Conservation (phyloP, 2,797 vertebrate genomes). For the Brachyrhaphis roseni region DNA sequence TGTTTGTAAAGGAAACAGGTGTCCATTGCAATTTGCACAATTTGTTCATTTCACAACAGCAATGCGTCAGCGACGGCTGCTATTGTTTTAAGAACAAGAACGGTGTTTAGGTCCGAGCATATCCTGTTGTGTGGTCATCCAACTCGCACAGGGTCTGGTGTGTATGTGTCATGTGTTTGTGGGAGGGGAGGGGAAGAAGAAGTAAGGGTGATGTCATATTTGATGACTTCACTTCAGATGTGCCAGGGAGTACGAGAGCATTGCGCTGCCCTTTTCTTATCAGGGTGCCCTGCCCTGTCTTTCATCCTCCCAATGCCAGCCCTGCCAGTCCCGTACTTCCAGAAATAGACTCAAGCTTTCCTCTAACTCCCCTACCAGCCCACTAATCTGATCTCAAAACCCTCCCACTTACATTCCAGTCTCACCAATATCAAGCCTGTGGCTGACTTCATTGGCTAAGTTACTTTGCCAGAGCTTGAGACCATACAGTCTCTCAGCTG, state of each 20-base stretch:
- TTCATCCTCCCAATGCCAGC: slow-evolving; percentile 42
- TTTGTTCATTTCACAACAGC: slow-evolving; percentile 22
- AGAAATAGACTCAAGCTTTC: slow-evolving; percentile 59
- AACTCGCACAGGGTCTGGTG: slow-evolving; percentile 8
- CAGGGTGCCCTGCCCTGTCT: slow-evolving; percentile 27
- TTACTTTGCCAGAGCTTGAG: slow-evolving; percentile 53
- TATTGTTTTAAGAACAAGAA: slow-evolving; percentile 23
- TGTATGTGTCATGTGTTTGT: slow-evolving; percentile 35
- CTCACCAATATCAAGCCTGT: slow-evolving; percentile 46
- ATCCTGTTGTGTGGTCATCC: slow-evolving; percentile 34
- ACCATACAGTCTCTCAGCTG: slow-evolving; percentile 26
- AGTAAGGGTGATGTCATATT: slow-evolving; percentile 72
- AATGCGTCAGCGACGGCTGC: slow-evolving; percentile 20
- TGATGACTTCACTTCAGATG: slow-evolving; percentile 73
- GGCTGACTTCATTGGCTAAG: slow-evolving; percentile 38
- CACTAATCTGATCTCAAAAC: slow-evolving; percentile 56
- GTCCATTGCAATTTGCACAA: slow-evolving; percentile 16
- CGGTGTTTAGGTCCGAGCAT: slow-evolving; percentile 11
- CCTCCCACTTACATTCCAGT: slow-evolving; percentile 53
- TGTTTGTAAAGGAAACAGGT: slow-evolving; percentile 47
- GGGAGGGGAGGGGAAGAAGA: slow-evolving; percentile 11
- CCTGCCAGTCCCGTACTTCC: slow-evolving; percentile 44
- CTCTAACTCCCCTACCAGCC: slow-evolving; percentile 49
- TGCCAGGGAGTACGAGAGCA: slow-evolving; percentile 58
- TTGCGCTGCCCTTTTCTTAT: slow-evolving; percentile 53